These are phyloP conservation scores for Mastomys coucha DNA, from an alignment of 2,113 vertebrate genomes.

Conservation along the genomic window DNA sequence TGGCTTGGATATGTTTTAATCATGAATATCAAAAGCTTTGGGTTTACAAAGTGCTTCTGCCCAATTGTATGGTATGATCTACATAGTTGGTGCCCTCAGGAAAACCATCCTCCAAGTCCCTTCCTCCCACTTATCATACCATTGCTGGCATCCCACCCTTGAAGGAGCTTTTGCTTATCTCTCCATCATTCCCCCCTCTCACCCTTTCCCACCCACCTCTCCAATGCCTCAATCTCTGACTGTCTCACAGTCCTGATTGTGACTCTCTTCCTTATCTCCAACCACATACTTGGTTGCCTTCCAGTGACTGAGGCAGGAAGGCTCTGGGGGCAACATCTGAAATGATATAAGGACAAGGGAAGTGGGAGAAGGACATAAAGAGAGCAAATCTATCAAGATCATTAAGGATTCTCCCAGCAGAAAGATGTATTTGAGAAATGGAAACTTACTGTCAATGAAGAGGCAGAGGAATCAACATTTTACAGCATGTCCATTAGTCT, in stretches of 20 bases:
- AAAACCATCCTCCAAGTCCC: not conserved
- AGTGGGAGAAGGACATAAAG: constrained; percentile 67
- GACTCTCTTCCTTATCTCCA: not conserved
- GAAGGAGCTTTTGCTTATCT: no score
- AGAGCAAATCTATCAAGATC: constrained; percentile 50
- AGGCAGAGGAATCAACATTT: constrained; percentile 62
- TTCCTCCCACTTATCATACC: no score
- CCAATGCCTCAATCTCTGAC: not conserved
- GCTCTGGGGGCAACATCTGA: not conserved
- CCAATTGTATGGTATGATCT: not conserved
- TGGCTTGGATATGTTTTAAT: not conserved
- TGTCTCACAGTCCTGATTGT: not conserved
- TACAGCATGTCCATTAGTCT: constrained; percentile 62
- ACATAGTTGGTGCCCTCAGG: not conserved
- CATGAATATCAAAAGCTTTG: constrained; percentile 23
- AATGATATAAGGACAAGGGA: constrained; percentile 30
- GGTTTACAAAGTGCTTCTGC: constrained; percentile 23
- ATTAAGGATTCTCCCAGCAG: constrained; percentile 68
- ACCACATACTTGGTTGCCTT: not conserved
- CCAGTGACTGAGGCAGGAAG: not conserved
- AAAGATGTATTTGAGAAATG: constrained; percentile 73
- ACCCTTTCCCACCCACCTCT: not conserved
- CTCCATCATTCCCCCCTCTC: no score
- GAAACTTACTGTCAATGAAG: constrained; percentile 75
- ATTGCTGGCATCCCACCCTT: not conserved